Base-by-base conservation (phyloP, 2,113 vertebrate species). In the Pseudorectes ferrugineus region DNA sequence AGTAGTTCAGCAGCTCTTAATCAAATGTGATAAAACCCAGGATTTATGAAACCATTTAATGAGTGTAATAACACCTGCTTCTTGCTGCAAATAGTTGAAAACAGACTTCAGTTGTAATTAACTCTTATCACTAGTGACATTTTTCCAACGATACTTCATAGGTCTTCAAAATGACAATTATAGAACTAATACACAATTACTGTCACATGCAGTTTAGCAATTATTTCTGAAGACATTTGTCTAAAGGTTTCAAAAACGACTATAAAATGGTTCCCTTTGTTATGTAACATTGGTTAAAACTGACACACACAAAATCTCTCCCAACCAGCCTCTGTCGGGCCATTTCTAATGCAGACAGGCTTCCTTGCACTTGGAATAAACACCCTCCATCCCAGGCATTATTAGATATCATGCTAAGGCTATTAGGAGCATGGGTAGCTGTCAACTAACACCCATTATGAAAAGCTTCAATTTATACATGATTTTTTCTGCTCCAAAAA, bases 101-200 rank as follows among this genome's bases (percentile, higher is more conserved):
- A 98, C 97, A 98, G 98, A 97, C 97, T 97, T 98, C 97, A 97
- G 95, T 95, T 96, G 97, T 96, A 97, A 98, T 98, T 98, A 98
- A 98, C 96, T 95, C 97, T 98, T 97, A 98, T 98, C 97, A 94
- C 96, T 89, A 94, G 96, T 98, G 98, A 98, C 98, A 97, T 97
- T 98, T 97, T 97, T 97, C 89, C 94, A 97, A 89, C 95, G 96
- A 98, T 98, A 98, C 97, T 98, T 98, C 97, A 96, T 97, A 96
- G 97, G 97, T 97, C 97, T 97, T 98, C 97, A 98, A 98, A 97
- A 97, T 92, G 96, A 98, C 98, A 98, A 98, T 98, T 98, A 98
- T 12, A 96, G 96, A 97, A 97, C 97, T 97, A 98, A 98, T 97
- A 97, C 97, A 97, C 96, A 98, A 98, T 98, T 98, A 98, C 97